Evolutionary conservation across 2,888 invertebrate genomes (phyloP).

Genomic region (Ametastegia equiseti): DNA sequence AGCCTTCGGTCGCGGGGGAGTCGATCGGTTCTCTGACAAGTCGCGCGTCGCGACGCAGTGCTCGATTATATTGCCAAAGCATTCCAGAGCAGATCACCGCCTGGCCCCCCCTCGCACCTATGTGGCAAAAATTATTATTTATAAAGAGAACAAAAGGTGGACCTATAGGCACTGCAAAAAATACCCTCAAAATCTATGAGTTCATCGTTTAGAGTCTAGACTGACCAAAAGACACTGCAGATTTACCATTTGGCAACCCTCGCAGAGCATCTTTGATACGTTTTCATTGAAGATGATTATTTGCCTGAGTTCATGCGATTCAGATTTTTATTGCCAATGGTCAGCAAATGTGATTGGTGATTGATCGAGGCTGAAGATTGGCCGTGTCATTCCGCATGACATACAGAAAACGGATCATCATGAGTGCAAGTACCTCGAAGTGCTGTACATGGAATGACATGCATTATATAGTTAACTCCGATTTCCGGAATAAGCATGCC

Average conservation of each 20-base stretch:
- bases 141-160: too few species aligned
- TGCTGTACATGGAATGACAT: background rate
- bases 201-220: too few species aligned
- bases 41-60: constrained; percentile 32
- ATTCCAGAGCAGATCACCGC: constrained; percentile 32
- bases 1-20: constrained; percentile 63
- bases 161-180: too few species aligned
- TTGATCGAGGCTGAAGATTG: too few species aligned
- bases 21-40: constrained; percentile 46
- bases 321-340: constrained; percentile 12
- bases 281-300: background rate
- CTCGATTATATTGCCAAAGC: constrained; percentile 3
- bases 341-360: background rate
- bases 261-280: background rate
- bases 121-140: background rate
- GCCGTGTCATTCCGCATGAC: background rate
- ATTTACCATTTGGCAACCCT: background rate
- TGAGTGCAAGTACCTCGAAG: too few species aligned
- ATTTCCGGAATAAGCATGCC: background rate
- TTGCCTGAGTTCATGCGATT: background rate
- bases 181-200: too few species aligned
- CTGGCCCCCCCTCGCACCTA: background rate
- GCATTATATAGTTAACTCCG: background rate
- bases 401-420: too few species aligned
- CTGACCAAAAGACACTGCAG: too few species aligned